Conservation (phyloP, 2,888 invertebrate genomes). For the Choreutis nemorana region DNA sequence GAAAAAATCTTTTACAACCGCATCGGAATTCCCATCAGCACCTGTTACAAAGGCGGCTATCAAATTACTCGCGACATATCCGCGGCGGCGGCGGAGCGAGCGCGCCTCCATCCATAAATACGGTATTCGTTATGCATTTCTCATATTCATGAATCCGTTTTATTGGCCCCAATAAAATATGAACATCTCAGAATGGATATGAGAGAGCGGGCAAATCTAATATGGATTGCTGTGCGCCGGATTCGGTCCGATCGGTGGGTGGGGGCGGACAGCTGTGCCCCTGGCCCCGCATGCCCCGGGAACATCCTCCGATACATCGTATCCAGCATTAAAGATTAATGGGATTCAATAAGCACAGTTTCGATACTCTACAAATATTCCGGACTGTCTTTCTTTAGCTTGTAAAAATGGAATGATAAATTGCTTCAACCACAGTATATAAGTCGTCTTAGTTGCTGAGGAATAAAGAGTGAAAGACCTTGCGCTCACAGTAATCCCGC, state of each 20-base stretch:
- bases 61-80: constrained; percentile 63
- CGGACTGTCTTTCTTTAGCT: too few relatives aligned
- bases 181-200: constrained; percentile 68
- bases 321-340: too few relatives aligned
- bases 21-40: constrained; percentile 61
- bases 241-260: constrained; percentile 46
- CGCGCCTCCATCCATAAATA: constrained; percentile 63
- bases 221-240: constrained; percentile 62
- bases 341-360: too few relatives aligned
- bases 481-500: constrained; percentile 15
- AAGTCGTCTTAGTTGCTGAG: constrained; percentile 16
- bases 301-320: too few relatives aligned
- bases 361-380: too few relatives aligned
- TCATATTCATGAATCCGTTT: constrained; percentile 69
- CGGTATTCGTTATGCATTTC: constrained; percentile 66
- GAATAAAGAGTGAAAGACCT: constrained; percentile 17
- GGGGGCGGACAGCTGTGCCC: constrained; percentile 28
- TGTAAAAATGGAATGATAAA: too few relatives aligned
- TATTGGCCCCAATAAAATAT: constrained; percentile 69
- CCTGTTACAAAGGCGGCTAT: constrained; percentile 65
- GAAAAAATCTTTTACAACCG: constrained; percentile 45
- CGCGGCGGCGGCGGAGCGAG: constrained; percentile 39
- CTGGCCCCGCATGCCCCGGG: too few relatives aligned
- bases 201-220: constrained; percentile 64
- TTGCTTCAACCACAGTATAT: too few relatives aligned